Conservation (phyloP, 2,113 vertebrate species). For the Pimephales promelas region DNA sequence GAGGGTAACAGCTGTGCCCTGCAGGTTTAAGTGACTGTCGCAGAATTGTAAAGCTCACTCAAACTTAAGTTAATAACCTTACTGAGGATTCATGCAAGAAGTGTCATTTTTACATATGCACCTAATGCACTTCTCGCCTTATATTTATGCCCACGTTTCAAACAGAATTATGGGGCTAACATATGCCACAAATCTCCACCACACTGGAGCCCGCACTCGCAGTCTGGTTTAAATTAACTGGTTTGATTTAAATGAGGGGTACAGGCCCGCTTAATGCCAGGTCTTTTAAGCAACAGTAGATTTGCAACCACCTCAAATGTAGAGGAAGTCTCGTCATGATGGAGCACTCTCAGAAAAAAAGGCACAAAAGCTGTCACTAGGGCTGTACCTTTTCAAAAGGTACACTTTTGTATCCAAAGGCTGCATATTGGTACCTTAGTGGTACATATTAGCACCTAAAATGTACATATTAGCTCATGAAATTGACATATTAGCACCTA, state of each 20-base stretch:
- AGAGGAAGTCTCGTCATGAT: not conserved
- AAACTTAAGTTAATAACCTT: constrained; percentile 37
- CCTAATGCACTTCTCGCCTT: constrained; percentile 13
- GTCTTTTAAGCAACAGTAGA: constrained; percentile 3
- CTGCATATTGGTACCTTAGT: too few relatives aligned
- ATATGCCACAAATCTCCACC: constrained; percentile 51
- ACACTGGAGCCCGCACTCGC: not conserved
- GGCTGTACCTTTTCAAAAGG: too few relatives aligned
- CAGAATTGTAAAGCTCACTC: constrained; percentile 39
- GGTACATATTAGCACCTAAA: too few relatives aligned
- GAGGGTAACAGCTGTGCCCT: constrained; percentile 27
- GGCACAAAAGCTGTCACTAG: too few relatives aligned
- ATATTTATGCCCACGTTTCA: constrained; percentile 42
- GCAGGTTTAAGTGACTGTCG: constrained; percentile 10
- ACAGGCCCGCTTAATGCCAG: constrained; percentile 4
- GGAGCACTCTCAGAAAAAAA: too few relatives aligned
- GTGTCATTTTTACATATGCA: constrained; percentile 16
- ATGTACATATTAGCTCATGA: too few relatives aligned
- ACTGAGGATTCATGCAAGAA: constrained; percentile 28
- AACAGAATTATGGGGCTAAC: constrained; percentile 22
- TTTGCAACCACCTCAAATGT: not conserved
- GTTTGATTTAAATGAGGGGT: constrained; percentile 23
- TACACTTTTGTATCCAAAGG: too few relatives aligned
- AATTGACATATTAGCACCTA: too few relatives aligned
- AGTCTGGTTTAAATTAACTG: constrained; percentile 30